phyloP scores from a whole-genome alignment of 2,113 vertebrate species.

The Aspiorhynchus laticeps region DNA sequence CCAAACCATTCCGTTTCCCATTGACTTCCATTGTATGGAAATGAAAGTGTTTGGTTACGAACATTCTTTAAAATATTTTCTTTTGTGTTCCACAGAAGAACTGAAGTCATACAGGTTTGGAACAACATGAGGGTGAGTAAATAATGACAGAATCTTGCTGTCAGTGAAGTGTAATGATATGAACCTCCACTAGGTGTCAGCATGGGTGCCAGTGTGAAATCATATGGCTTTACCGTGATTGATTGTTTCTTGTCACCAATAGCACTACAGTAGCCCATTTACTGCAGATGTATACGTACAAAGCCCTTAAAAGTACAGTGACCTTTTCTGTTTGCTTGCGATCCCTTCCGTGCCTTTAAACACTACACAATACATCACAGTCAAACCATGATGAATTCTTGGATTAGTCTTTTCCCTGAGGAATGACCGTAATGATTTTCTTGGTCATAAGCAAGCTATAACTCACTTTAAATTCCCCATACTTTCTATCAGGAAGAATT shows the following conservation, averaged over 20 bases:
- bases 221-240: slow-evolving; percentile 19
- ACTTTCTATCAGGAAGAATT: slow-evolving; percentile 55
- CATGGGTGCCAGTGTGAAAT: neutral
- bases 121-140: neutral
- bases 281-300: slow-evolving; percentile 19
- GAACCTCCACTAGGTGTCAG: slow-evolving; percentile 29
- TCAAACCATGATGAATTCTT: slow-evolving; percentile 47
- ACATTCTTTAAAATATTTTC: too few relatives aligned
- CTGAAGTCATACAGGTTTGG: too few relatives aligned
- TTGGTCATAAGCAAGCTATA: slow-evolving; percentile 53
- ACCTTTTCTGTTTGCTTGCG: neutral
- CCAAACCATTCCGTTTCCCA: too few relatives aligned
- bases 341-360: slow-evolving; percentile 33
- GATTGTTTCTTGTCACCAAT: slow-evolving; percentile 14
- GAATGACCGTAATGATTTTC: slow-evolving; percentile 59
- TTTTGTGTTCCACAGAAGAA: too few relatives aligned
- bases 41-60: too few relatives aligned
- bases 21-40: too few relatives aligned
- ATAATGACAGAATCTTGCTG: neutral
- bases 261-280: slow-evolving; percentile 12
- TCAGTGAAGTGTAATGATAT: slow-evolving; percentile 7
- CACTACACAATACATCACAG: neutral
- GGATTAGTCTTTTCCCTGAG: slow-evolving; percentile 43
- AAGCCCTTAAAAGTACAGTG: slow-evolving; percentile 17
- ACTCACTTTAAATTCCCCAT: slow-evolving; percentile 56